Conservation (phyloP, 1,140 invertebrate genomes). For the Panagrolaimus sp. region DNA sequence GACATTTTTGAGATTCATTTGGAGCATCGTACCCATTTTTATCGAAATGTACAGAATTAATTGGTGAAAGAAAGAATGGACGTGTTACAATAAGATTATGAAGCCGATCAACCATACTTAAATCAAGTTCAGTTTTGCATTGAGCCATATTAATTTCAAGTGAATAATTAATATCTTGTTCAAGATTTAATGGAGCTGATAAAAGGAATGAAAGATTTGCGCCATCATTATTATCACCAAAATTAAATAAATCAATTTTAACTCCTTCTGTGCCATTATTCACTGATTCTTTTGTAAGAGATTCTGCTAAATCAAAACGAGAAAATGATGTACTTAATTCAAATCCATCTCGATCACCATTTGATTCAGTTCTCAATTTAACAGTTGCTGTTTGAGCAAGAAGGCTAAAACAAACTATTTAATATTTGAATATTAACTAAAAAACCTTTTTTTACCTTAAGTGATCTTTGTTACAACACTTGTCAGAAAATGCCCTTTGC, state of each 20-base stretch:
- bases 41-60: conserved; percentile 8
- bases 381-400: conserved; percentile 19
- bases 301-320: conserved; percentile 33
- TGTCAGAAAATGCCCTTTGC: conserved; percentile 22
- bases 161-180: conserved; percentile 24
- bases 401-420: conserved; percentile 19
- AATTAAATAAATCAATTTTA: conserved; percentile 21
- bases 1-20: conserved; percentile 22
- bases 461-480: conserved; percentile 35
- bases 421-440: background rate
- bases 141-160: conserved; percentile 31
- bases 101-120: conserved; percentile 40
- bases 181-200: conserved; percentile 17
- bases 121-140: conserved; percentile 40
- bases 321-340: conserved; percentile 23
- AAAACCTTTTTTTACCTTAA: conserved; percentile 13
- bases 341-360: conserved; percentile 16
- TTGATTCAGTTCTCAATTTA: conserved; percentile 12
- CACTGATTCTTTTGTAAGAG: conserved; percentile 16
- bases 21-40: background rate
- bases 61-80: conserved; percentile 28
- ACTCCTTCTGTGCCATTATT: background rate
- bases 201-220: conserved; percentile 26
- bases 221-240: background rate
- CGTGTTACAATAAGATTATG: conserved; percentile 21